phyloP scores from a whole-genome alignment of 2,797 vertebrate species.

The Liparis tanakae region DNA sequence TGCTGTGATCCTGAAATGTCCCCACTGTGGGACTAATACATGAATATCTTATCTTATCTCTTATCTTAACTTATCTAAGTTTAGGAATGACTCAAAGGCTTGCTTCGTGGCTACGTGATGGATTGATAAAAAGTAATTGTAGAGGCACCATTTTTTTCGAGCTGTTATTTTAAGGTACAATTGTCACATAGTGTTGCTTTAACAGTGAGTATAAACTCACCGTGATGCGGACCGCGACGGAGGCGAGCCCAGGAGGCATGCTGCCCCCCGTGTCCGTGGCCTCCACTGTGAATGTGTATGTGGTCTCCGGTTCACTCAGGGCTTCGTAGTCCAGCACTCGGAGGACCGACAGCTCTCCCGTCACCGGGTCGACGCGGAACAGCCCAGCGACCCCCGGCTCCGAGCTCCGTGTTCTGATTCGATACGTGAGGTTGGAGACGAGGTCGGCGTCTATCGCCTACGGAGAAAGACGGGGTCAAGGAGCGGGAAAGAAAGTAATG shows the following conservation, averaged over 20 bases:
- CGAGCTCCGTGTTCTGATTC: conserved; percentile 81
- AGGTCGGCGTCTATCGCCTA: conserved; percentile 93
- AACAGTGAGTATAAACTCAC: conserved; percentile 68
- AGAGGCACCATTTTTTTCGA: too few species aligned
- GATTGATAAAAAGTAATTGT: too few species aligned
- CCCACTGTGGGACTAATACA: too few species aligned
- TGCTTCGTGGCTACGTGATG: too few species aligned
- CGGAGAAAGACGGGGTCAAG: conserved; percentile 3
- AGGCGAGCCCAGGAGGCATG: conserved; percentile 94
- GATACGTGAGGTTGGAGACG: conserved; percentile 89
- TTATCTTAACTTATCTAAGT: too few species aligned
- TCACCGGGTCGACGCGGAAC: conserved; percentile 86
- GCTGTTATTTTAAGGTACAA: too few species aligned
- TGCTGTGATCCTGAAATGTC: too few species aligned
- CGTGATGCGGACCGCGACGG: conserved; percentile 90
- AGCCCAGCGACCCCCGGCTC: conserved; percentile 75
- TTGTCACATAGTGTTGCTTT: too few species aligned
- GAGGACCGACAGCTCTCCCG: conserved; percentile 87
- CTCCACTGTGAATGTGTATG: conserved; percentile 91
- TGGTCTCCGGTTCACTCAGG: conserved; percentile 82
- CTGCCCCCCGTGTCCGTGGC: conserved; percentile 87
- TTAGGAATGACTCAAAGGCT: too few species aligned
- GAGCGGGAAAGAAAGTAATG: conserved; percentile 24
- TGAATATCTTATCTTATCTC: too few species aligned
- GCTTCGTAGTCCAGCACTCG: conserved; percentile 92